Evolutionary conservation across 1,140 invertebrate species (phyloP).

Genomic region (Ostrea edulis): DNA sequence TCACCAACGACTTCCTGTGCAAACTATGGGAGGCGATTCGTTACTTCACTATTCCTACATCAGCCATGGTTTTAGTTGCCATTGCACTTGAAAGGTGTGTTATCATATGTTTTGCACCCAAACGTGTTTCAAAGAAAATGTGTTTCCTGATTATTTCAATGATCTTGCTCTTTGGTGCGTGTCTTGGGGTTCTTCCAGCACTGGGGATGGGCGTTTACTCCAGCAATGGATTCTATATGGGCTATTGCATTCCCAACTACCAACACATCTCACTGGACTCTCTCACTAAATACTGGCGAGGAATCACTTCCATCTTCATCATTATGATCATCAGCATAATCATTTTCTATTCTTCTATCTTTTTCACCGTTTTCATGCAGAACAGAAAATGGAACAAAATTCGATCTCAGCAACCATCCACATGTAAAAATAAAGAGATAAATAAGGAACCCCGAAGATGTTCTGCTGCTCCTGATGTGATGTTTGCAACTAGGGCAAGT

Average conservation of each 20-base stretch:
- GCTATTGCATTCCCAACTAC: constrained; percentile 62
- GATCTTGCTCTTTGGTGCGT: constrained; percentile 56
- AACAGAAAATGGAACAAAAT: constrained; percentile 54
- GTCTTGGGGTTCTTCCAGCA: constrained; percentile 62
- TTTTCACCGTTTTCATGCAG: constrained; percentile 64
- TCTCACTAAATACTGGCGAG: constrained; percentile 65
- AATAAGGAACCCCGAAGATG: neutral
- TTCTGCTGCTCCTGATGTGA: neutral
- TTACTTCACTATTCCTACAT: constrained; percentile 63
- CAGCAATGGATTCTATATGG: constrained; percentile 48
- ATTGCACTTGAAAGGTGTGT: constrained; percentile 71
- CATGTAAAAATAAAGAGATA: neutral
- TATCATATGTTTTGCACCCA: constrained; percentile 61
- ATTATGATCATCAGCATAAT: constrained; percentile 63
- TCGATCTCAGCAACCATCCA: neutral
- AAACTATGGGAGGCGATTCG: constrained; percentile 65
- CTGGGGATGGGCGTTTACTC: constrained; percentile 64
- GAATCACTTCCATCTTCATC: constrained; percentile 61
- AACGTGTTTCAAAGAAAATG: constrained; percentile 47
- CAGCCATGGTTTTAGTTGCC: constrained; percentile 66
- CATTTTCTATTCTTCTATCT: constrained; percentile 65
- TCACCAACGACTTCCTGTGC: constrained; percentile 65
- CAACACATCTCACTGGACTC: constrained; percentile 48
- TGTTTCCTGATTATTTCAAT: constrained; percentile 57
- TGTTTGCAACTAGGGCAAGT: constrained; percentile 27